Base-by-base conservation (phyloP, 2,888 invertebrate genomes). In the Synergus laeviventris region DNA sequence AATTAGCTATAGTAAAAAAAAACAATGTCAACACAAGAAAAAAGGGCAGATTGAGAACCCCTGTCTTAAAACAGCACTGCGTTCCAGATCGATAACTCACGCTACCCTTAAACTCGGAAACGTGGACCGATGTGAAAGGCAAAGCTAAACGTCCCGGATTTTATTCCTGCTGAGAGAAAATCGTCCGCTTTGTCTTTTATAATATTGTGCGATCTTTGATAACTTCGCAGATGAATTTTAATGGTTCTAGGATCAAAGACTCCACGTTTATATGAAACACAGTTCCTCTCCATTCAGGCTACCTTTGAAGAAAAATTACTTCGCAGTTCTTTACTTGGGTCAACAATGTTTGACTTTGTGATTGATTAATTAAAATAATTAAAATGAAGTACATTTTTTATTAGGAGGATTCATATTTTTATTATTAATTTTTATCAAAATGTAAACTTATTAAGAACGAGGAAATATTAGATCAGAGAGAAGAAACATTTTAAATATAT, bases 31-130 rank as follows among this genome's bases (percentile, higher is more conserved):
- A 21, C 16, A 31, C 9, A 16, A 79, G 77, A 76, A 74, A 78
- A 77, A 75, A 73, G 76, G 56, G 18, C 74, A 60, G 79, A 78
- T 84, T 88, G 88, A 87, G 88, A 85, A 82, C 85, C 88, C 78
- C 87, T 86, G 86, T 81, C 84, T 85, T 84, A 84, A 85, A 87
- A 87, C 86, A 86, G 87, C 86, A 86, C 86, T 86, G 86, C 86
- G 84, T 83, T 80, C 78, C 87, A 87, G 86, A 89, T 89, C 88
- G 88, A 89, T 89, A 88, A 85, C 83, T 84, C 81, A 84, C 84
- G 82, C 84, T 84, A 86, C 86, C 87, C 86, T 87, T 86, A 88
- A 86, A 88, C 86, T 84, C 83, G 83, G 84, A 86, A 87, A 86
- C 82, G 84, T 84, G 84, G 82, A 83, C 85, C 83, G 81, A 85